These are phyloP conservation scores for Oryzias javanicus DNA, from an alignment of 2,113 vertebrate species.

Conservation along the genomic window DNA sequence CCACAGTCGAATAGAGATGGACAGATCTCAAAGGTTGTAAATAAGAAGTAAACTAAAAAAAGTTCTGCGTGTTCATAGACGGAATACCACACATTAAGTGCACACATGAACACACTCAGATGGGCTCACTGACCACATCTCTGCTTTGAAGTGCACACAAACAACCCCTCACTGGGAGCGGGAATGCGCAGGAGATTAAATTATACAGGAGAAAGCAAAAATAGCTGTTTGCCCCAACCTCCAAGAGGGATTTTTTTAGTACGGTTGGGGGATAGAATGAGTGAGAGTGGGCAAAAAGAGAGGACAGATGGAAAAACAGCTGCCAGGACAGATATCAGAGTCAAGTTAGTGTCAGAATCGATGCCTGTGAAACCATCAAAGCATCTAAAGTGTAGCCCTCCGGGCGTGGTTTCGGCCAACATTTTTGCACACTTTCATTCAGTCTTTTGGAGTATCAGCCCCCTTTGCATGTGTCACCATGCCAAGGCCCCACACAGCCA, in stretches of 20 bases:
- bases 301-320: slow-evolving; percentile 8
- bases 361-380: neutral
- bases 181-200: slow-evolving; percentile 64
- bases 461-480: slow-evolving; percentile 50
- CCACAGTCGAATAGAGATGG: slow-evolving; percentile 45
- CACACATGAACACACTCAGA: slow-evolving; percentile 15
- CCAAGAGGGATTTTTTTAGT: slow-evolving; percentile 28
- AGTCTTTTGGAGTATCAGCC: slow-evolving; percentile 35
- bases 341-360: slow-evolving; percentile 2
- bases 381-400: slow-evolving; percentile 3
- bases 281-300: slow-evolving; percentile 18
- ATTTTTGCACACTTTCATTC: slow-evolving; percentile 14
- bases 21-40: slow-evolving; percentile 63
- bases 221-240: slow-evolving; percentile 58
- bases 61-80: slow-evolving; percentile 45
- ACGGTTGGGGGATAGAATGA: slow-evolving; percentile 21
- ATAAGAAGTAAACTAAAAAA: slow-evolving; percentile 45
- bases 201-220: slow-evolving; percentile 69
- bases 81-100: slow-evolving; percentile 26
- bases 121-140: slow-evolving; percentile 21
- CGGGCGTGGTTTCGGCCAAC: slow-evolving; percentile 13
- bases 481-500: slow-evolving; percentile 57
- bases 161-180: slow-evolving; percentile 45
- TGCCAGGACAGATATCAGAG: slow-evolving; percentile 2
- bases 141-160: slow-evolving; percentile 44